A percentile compares a stretch with the other conserved stretches of the same genome.
phyloP scores from a whole-genome alignment of 2,888 invertebrate species.

The Metalampra italica region DNA sequence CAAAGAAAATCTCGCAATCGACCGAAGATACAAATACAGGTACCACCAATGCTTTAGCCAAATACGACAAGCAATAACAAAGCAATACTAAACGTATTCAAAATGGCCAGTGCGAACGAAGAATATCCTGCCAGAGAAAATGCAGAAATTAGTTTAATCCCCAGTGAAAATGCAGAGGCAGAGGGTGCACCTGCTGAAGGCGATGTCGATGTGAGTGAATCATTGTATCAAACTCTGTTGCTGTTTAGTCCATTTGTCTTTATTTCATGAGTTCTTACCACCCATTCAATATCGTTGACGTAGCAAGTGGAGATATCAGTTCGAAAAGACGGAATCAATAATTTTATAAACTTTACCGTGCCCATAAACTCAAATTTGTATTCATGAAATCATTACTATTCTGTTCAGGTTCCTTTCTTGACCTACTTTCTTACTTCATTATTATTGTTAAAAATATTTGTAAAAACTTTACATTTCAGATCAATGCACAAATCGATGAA shows the following conservation, averaged over 20 bases:
- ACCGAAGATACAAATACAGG: neutral
- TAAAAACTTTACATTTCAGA: constrained; percentile 45
- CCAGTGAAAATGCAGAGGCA: constrained; percentile 34
- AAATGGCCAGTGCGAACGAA: constrained; percentile 26
- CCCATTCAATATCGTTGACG: too few relatives aligned
- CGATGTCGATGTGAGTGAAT: constrained; percentile 51
- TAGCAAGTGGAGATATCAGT: too few relatives aligned
- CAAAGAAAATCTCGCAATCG: neutral
- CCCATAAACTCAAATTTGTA: too few relatives aligned
- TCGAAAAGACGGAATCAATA: too few relatives aligned
- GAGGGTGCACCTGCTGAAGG: constrained; percentile 30
- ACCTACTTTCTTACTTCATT: neutral
- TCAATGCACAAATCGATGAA: constrained; percentile 66
- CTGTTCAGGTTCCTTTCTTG: neutral
- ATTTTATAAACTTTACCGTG: too few relatives aligned
- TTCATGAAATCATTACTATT: too few relatives aligned
- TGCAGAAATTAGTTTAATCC: constrained; percentile 37
- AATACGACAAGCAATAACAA: constrained; percentile 2
- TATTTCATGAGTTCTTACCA: neutral
- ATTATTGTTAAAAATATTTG: neutral
- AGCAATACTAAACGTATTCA: neutral
- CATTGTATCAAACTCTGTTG: neutral
- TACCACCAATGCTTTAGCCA: neutral
- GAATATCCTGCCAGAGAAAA: constrained; percentile 28
- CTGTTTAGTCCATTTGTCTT: neutral